phyloP scores from a whole-genome alignment of 2,888 invertebrate genomes.

The Luperina testacea region DNA sequence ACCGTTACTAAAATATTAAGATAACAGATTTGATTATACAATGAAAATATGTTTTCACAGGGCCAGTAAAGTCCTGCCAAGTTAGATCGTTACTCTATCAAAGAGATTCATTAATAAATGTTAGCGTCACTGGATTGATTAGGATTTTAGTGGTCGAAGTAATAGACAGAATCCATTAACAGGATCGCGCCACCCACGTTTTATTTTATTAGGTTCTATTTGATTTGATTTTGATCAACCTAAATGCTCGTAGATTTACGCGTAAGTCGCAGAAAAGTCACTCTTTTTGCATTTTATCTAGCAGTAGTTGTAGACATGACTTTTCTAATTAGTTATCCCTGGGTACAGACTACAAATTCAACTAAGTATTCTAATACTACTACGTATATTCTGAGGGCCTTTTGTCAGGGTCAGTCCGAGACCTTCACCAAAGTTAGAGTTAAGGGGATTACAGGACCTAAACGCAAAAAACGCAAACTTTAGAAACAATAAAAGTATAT shows the following conservation, averaged over 20 bases:
- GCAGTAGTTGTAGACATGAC: background rate
- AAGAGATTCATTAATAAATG: constrained; percentile 34
- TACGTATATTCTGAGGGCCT: background rate
- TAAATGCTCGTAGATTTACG: background rate
- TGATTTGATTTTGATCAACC: constrained; percentile 5
- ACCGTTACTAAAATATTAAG: constrained; percentile 38
- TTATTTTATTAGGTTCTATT: background rate
- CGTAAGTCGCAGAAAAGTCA: background rate
- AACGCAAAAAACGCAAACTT: too few species aligned
- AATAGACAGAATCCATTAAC: constrained; percentile 31
- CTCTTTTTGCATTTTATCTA: background rate
- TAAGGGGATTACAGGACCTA: background rate
- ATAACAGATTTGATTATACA: constrained; percentile 4
- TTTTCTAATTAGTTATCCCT: too few species aligned
- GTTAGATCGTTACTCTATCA: constrained; percentile 35
- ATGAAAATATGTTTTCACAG: constrained; percentile 18
- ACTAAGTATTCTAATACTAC: background rate
- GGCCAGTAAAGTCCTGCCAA: constrained; percentile 18
- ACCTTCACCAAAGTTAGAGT: background rate
- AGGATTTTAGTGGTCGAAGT: constrained; percentile 30
- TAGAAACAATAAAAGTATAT: too few species aligned
- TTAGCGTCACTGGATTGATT: constrained; percentile 41
- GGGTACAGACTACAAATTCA: background rate
- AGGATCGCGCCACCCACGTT: background rate
- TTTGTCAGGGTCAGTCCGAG: background rate